Evolutionary conservation across 1,140 invertebrate genomes (phyloP).

Genomic region (Lycorma delicatula): DNA sequence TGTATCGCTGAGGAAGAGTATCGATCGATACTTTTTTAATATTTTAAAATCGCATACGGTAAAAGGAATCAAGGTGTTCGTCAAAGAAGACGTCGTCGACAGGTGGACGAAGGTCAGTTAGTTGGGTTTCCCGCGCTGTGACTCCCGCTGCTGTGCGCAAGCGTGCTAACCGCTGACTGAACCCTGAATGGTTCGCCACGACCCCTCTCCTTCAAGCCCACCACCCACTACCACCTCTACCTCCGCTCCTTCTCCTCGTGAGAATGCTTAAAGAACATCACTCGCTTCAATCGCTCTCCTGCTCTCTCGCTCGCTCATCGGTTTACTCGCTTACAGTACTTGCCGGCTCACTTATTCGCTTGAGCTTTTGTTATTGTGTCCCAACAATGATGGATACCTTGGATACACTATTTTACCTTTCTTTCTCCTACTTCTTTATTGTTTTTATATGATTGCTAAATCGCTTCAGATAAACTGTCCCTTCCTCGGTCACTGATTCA

Average conservation of each 20-base stretch:
- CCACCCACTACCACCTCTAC: neutral
- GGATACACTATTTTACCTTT: neutral
- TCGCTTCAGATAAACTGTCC: too few species aligned
- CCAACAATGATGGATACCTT: constrained; percentile 1
- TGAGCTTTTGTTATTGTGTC: constrained; percentile 2
- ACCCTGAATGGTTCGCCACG: neutral
- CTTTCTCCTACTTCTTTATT: too few species aligned
- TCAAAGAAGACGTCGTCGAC: too few species aligned
- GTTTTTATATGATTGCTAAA: too few species aligned
- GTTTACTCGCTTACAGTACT: neutral
- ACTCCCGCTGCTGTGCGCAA: neutral
- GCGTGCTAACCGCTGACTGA: neutral
- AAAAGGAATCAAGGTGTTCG: too few species aligned
- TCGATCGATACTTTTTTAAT: too few species aligned
- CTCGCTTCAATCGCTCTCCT: neutral
- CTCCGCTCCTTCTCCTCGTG: neutral
- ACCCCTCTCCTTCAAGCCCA: neutral
- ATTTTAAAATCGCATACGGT: too few species aligned
- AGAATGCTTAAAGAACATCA: constrained; percentile 1
- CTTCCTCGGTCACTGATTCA: too few species aligned
- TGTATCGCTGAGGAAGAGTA: too few species aligned
- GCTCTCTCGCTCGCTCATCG: neutral
- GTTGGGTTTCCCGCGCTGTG: neutral
- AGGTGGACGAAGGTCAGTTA: too few species aligned
- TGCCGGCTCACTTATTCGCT: too few species aligned